A percentile compares a stretch with the other conserved stretches of the same genome.
phyloP scores from a whole-genome alignment of 2,888 invertebrate species.

The Xiphydria camelus region DNA sequence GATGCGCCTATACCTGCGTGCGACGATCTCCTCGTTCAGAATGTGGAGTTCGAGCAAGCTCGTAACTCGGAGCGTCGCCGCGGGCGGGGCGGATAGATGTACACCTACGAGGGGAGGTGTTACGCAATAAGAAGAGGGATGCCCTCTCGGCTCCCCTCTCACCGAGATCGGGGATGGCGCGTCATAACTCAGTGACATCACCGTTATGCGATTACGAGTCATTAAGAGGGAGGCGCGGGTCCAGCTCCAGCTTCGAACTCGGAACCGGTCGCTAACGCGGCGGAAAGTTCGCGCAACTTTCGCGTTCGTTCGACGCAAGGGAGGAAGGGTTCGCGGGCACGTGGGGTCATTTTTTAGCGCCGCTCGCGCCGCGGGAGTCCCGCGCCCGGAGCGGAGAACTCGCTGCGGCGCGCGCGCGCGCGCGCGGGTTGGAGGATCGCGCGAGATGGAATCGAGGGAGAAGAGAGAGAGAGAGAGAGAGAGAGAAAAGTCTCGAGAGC shows the following conservation, averaged over 20 bases:
- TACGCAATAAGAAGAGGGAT: no score
- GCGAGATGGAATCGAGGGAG: no score
- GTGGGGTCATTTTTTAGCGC: conserved; percentile 42
- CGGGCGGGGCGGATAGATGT: neutral
- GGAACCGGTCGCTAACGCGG: conserved; percentile 42
- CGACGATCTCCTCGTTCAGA: conserved; percentile 5
- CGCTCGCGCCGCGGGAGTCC: conserved; percentile 40
- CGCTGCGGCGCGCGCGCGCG: no score
- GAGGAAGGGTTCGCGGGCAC: conserved; percentile 18
- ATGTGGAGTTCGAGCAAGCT: conserved; percentile 30
- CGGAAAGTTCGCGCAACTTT: conserved; percentile 27
- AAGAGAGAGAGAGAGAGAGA: no score
- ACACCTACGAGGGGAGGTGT: neutral
- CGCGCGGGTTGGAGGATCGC: no score
- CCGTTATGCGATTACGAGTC: conserved; percentile 48
- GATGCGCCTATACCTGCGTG: no score
- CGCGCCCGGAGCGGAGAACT: no score
- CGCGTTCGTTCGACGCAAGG: conserved; percentile 29
- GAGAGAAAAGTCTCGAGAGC: no score
- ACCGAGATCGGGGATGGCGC: conserved; percentile 22
- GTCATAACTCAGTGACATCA: conserved; percentile 45
- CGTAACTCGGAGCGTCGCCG: conserved; percentile 26
- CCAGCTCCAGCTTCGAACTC: no score
- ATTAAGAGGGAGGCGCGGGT: no score
- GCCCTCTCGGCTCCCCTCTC: conserved; percentile 4